Evolutionary conservation across 2,797 vertebrate species (phyloP).

Genomic region (Gastrophryne carolinensis): DNA sequence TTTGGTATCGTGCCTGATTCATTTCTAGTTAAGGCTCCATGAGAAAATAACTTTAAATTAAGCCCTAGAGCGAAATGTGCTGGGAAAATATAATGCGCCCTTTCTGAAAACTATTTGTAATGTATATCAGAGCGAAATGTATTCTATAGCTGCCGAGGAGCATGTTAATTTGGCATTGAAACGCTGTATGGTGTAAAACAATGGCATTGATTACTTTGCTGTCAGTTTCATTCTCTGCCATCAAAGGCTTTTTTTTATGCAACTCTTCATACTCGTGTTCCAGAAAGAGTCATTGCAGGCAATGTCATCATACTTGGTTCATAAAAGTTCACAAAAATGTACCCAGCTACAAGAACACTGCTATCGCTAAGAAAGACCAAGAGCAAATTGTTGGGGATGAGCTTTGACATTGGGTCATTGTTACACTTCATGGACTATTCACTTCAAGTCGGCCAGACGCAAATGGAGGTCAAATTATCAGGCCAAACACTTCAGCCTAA

Average conservation of each 20-base stretch:
- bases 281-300: constrained; percentile 1
- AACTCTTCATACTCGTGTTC: constrained; percentile 18
- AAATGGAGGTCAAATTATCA: too few species aligned
- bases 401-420: too few species aligned
- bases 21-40: background rate
- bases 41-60: background rate
- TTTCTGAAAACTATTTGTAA: background rate
- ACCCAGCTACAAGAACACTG: too few species aligned
- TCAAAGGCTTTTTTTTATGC: constrained; percentile 18
- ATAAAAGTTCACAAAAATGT: background rate
- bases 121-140: background rate
- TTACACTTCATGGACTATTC: too few species aligned
- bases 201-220: constrained; percentile 34
- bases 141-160: background rate
- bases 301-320: background rate
- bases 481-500: too few species aligned
- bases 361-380: too few species aligned
- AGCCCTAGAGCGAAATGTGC: background rate
- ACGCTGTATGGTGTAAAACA: constrained; percentile 18
- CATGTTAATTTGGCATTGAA: constrained; percentile 17
- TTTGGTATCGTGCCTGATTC: background rate
- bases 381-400: too few species aligned
- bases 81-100: background rate
- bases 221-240: constrained; percentile 30
- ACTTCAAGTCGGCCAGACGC: too few species aligned